Evolutionary conservation across 2,888 invertebrate genomes (phyloP), one percentile per base, ranked within the genome.

Genomic region (Rhabditoides inermis): DNA sequence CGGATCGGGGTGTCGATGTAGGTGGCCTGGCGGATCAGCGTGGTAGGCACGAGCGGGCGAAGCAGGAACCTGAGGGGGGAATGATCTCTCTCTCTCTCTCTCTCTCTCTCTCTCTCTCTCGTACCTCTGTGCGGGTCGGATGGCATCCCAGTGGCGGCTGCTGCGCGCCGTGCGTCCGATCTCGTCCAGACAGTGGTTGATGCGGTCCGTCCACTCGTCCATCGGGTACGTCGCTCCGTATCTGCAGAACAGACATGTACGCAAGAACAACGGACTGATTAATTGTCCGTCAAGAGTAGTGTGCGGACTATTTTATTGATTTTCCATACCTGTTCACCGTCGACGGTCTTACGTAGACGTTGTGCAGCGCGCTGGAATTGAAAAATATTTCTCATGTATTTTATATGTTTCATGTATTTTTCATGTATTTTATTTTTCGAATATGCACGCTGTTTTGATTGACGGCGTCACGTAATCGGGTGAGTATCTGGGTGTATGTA

Each of bases 311-410:
- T 27, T 20, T 25, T 25, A 28, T 22, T 32, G 18, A 18, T 23
- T 49, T 47, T 36, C 68, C 64, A 65, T 49, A 67, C 32, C 66
- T 57, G 56, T 66, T 70, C 62, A 63, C 67, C 63, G 73, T 73
- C 57, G 66, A 65, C 65, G 74, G 74, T 74, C 74, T 71, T 70
- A 61, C 74, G 74, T 65, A 74, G 60, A 62, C 73, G 63, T 69
- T 69, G 61, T 56, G 72, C 72, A 56, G 74, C 74, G 74, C 71
- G 72, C 71, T 73, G 56, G 48, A 69, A 46, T 10, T 49, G 6
- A n/a, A 10, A 10, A 48, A 49, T n/a, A 7, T 45, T 45, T 10
- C 15, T 32, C 32, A 15, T 32, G 7, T 10, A 32, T 32, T 32
- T 32, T 32, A 32, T 32, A 32, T 10, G 15, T 32, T 32, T 15